Conservation (phyloP, 1,140 invertebrate species). For the Holcopasites calliopsidis region DNA sequence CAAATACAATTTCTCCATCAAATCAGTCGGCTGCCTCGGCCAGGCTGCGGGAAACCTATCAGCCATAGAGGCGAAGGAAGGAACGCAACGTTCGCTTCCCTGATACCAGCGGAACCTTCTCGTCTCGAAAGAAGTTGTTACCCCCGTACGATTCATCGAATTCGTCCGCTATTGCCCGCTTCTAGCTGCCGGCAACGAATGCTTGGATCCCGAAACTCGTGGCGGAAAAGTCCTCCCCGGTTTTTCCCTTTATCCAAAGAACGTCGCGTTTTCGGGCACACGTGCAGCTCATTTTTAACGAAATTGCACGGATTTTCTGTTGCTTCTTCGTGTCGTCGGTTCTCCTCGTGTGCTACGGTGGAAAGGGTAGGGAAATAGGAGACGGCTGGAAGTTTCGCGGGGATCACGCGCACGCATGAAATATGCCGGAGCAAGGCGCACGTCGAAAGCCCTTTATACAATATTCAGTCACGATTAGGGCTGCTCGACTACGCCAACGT, state of each 20-base stretch:
- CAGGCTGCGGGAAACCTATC: not conserved
- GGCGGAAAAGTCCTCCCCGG: not conserved
- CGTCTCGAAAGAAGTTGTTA: not conserved
- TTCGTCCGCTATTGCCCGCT: not conserved
- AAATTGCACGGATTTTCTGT: conserved; percentile 47
- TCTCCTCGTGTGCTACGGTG: not conserved
- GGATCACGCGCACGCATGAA: no score
- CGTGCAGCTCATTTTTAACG: conserved; percentile 43
- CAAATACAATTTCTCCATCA: conserved; percentile 23
- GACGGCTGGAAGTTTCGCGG: not conserved
- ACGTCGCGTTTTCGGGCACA: no score
- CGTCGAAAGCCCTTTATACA: conserved; percentile 48
- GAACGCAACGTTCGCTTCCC: not conserved
- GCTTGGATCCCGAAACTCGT: not conserved
- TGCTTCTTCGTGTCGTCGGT: not conserved
- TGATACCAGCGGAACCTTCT: not conserved
- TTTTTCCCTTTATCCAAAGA: not conserved
- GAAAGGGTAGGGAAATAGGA: not conserved
- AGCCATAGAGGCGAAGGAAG: not conserved
- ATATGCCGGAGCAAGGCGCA: no score
- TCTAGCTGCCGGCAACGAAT: not conserved
- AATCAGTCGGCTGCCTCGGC: not conserved
- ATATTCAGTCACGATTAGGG: conserved; percentile 44
- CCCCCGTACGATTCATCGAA: not conserved
- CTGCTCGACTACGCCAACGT: conserved; percentile 25